Base-by-base conservation (phyloP, 1,140 invertebrate genomes). In the Pygmarrhopalites habei region DNA sequence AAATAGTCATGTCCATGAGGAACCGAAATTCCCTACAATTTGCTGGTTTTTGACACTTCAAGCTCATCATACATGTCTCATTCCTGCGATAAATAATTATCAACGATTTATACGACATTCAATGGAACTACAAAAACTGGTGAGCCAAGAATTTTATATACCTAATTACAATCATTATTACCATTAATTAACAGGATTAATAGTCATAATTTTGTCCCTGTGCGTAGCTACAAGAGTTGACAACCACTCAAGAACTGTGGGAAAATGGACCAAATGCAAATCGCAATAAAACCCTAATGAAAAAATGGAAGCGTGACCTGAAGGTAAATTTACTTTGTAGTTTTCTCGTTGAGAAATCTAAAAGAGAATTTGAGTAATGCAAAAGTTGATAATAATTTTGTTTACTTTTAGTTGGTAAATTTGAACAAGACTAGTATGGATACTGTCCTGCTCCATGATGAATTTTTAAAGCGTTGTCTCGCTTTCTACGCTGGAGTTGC, bases 41-140 rank as follows among this genome's bases (percentile, higher is more conserved):
- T 97, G 94, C 74, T 98, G 95, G 89, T 97, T 95, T 76, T 77
- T 98, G 29, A 96, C 94, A 0, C 79, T 98, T 15, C 90, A 95
- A 74, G 89, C 87, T 73, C 92, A 97, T 77, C 92, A 97, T 74
- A 80, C 98, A 43, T 86, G 90, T 26, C 80, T 96, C 28, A 79
- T 95, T 64, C 93, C 95, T 2, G 85, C 89, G 1, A 81, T 93
- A 21, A 86, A 91, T 72, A 90, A 89, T 56, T 92, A 97, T 74
- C 88, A 91, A 72, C 80, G 89, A 62, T 82, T 89, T 64, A 77
- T 86, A 60, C 82, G 92, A 62, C 86, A 87, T 32, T 83, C 95
- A 41, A 82, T 90, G 30, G 92, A 95, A 72, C 77, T 96, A n/a
- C 88, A 94, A 69, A 91, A 92, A 72, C 83, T 94, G 74, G 83